Percentiles rank a stretch among this genome's conserved stretches.
phyloP scores from a whole-genome alignment of 2,797 vertebrate species.

The Ataeniobius toweri region DNA sequence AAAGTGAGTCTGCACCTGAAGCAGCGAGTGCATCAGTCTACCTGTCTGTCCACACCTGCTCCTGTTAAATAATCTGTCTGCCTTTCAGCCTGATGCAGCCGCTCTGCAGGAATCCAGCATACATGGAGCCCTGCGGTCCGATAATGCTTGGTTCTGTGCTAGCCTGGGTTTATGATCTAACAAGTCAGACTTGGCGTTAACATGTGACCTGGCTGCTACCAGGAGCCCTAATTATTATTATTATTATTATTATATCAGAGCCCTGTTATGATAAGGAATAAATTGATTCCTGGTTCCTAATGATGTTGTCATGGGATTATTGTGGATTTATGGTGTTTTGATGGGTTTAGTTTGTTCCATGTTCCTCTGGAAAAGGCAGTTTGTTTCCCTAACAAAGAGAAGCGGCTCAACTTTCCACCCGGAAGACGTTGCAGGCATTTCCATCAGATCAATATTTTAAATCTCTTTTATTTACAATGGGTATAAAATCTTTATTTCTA shows the following conservation, averaged over 20 bases:
- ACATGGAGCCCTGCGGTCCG: not conserved
- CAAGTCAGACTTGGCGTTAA: not conserved
- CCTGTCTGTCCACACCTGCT: slow-evolving; percentile 1
- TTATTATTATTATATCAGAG: not conserved
- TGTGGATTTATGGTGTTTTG: not conserved
- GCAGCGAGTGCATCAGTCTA: not conserved
- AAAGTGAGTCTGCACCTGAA: not conserved
- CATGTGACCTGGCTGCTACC: not conserved
- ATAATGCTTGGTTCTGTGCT: slow-evolving; percentile 4
- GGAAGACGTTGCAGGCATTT: not conserved
- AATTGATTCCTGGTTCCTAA: not conserved
- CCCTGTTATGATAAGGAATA: not conserved
- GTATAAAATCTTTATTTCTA: not conserved
- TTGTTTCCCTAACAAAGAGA: not conserved
- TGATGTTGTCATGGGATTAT: not conserved
- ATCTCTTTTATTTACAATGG: not conserved
- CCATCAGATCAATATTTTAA: not conserved
- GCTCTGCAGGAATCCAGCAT: not conserved
- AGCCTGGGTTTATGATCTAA: not conserved
- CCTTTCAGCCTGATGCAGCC: not conserved
- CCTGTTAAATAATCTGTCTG: slow-evolving; percentile 1
- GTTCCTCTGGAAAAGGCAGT: not conserved
- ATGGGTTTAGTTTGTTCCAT: not conserved
- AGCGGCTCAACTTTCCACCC: not conserved
- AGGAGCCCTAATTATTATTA: not conserved